A percentile compares a stretch with the other conserved stretches of the same genome.
Evolutionary conservation across 2,113 vertebrate species (phyloP).

Genomic region (Neopipo cinnamomea): DNA sequence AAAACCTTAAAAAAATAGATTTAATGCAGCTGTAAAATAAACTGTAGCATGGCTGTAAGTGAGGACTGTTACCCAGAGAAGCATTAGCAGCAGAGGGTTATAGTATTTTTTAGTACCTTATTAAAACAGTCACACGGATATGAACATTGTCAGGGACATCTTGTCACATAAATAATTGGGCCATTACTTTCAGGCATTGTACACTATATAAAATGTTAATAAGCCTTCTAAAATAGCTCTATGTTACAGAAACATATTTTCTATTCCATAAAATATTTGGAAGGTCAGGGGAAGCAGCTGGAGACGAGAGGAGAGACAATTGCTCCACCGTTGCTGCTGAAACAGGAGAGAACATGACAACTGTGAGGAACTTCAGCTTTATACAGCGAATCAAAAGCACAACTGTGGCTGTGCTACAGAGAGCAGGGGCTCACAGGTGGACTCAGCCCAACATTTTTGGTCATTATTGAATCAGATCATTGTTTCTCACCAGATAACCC

Average conservation of each 20-base stretch:
- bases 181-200: constrained; percentile 32
- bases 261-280: neutral
- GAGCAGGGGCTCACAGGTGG: neutral
- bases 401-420: neutral
- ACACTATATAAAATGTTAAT: constrained; percentile 62
- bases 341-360: neutral
- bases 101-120: constrained; percentile 6
- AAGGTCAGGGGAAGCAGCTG: neutral
- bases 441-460: neutral
- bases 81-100: neutral
- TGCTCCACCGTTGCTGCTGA: neutral
- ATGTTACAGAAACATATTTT: constrained; percentile 12
- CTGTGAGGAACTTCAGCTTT: neutral
- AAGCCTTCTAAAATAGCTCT: constrained; percentile 34
- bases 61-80: neutral
- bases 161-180: constrained; percentile 45
- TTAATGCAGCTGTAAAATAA: neutral
- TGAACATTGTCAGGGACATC: constrained; percentile 30
- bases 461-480: neutral
- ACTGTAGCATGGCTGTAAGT: neutral
- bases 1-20: neutral
- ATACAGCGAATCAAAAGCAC: fast-evolving
- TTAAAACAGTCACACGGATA: constrained; percentile 30
- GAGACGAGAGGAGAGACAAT: too few relatives aligned
- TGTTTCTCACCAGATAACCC: neutral